Evolutionary conservation across 2,113 vertebrate genomes (phyloP).

Genomic region (Alligator sinensis): DNA sequence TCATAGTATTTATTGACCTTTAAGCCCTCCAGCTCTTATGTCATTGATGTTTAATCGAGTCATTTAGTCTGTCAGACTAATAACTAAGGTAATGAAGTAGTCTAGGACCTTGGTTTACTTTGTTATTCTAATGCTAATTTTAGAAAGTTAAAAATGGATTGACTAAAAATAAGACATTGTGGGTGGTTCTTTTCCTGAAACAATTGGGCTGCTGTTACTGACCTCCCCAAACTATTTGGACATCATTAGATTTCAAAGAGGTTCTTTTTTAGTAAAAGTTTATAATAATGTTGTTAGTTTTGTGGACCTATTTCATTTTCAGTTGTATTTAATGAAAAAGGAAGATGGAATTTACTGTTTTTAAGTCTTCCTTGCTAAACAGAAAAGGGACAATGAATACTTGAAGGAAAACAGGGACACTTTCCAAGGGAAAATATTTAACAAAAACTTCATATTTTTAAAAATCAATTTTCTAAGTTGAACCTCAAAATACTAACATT

Average conservation of each 20-base stretch:
- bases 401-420: not conserved
- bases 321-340: not conserved
- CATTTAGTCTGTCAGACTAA: slow-evolving; percentile 87
- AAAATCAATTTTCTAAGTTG: slow-evolving; percentile 3
- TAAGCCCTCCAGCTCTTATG: slow-evolving; percentile 86
- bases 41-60: slow-evolving; percentile 91
- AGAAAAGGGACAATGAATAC: not conserved
- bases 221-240: slow-evolving; percentile 48
- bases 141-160: slow-evolving; percentile 94
- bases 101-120: slow-evolving; percentile 88
- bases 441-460: not conserved
- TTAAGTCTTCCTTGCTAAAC: not conserved
- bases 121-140: slow-evolving; percentile 88
- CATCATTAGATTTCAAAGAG: slow-evolving; percentile 53
- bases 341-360: slow-evolving; percentile 10
- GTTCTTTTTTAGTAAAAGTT: slow-evolving; percentile 41
- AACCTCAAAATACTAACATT: not conserved
- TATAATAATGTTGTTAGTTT: slow-evolving; percentile 36
- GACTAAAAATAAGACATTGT: slow-evolving; percentile 80
- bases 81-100: slow-evolving; percentile 87
- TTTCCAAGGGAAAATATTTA: not conserved
- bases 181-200: slow-evolving; percentile 74
- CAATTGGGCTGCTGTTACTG: slow-evolving; percentile 62
- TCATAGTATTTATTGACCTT: slow-evolving; percentile 93
- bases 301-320: not conserved